Conservation (phyloP, 1,140 invertebrate genomes). For the Thaumatotibia leucotreta region DNA sequence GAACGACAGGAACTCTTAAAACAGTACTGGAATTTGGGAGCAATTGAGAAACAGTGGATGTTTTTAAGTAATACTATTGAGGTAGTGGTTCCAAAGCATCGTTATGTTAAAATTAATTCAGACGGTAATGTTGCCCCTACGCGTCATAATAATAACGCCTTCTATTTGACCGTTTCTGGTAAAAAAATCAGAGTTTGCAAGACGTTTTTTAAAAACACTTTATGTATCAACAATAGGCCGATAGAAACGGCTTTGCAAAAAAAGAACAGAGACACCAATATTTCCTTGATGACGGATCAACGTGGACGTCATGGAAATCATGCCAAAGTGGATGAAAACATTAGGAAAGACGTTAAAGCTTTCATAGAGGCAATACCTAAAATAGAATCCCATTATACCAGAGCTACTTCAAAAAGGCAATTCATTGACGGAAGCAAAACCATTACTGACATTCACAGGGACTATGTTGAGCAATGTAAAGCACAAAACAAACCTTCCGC, state of each 20-base stretch:
- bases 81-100: slow-evolving; percentile 16
- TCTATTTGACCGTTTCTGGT: slow-evolving; percentile 20
- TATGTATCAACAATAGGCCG: slow-evolving; percentile 11
- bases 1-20: background rate
- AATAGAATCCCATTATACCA: background rate
- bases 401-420: background rate
- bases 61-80: too few species aligned
- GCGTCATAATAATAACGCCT: slow-evolving; percentile 21
- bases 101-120: slow-evolving; percentile 17
- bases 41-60: too few species aligned
- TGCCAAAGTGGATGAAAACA: too few species aligned
- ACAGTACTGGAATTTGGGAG: too few species aligned
- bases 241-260: too few species aligned
- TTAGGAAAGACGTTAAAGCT: too few species aligned
- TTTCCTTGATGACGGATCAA: too few species aligned
- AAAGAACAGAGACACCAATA: too few species aligned
- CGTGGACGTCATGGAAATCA: too few species aligned
- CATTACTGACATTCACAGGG: background rate
- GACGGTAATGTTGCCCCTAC: slow-evolving; percentile 18
- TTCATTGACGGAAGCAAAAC: background rate
- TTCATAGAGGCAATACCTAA: background rate
- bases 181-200: slow-evolving; percentile 21
- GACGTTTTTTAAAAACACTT: slow-evolving; percentile 16
- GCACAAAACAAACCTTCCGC: background rate
- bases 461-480: too few species aligned